Conservation (phyloP, 1,140 invertebrate genomes). For the Andrena cerasifolii region DNA sequence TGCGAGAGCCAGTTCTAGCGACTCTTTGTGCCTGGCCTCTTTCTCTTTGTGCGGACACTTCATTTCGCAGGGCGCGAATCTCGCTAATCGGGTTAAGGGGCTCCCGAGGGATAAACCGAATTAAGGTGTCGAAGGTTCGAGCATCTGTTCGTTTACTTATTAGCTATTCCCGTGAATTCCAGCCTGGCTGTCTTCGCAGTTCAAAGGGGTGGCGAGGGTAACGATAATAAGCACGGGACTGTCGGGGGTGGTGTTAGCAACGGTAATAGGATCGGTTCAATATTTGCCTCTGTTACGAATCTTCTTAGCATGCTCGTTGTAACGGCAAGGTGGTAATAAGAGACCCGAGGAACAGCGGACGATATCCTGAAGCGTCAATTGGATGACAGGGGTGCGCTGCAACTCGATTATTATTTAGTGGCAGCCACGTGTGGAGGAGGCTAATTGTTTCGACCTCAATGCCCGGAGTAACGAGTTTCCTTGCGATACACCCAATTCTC, state of each 20-base stretch:
- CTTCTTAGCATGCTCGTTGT: no score
- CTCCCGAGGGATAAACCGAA: conserved; percentile 28
- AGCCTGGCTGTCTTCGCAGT: background rate
- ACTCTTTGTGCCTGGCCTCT: background rate
- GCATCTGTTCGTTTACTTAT: background rate
- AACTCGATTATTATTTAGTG: conserved; percentile 37
- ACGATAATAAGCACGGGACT: background rate
- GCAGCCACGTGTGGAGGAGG: background rate
- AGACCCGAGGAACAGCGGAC: background rate
- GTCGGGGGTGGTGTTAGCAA: background rate
- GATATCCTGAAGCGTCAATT: conserved; percentile 1
- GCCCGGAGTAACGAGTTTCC: conserved; percentile 26
- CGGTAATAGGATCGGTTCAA: no score
- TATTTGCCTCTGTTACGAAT: no score
- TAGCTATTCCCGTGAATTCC: background rate
- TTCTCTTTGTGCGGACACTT: background rate
- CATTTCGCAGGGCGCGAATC: background rate
- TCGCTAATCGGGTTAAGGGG: conserved; percentile 30
- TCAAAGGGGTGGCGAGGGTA: background rate
- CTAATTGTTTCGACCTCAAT: conserved; percentile 48
- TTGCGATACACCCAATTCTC: conserved; percentile 71
- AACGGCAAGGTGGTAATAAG: background rate
- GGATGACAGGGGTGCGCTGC: background rate
- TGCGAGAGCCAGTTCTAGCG: background rate
- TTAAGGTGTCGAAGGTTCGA: conserved; percentile 25